Percentiles rank a stretch among this genome's conserved stretches.
Evolutionary conservation across 2,113 vertebrate species (phyloP).

Genomic region (Rattus norvegicus): GRCr8 NC_086022.1:31472001-31472500

Average conservation of each 20-base stretch:
- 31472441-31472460: slow-evolving; percentile 90
- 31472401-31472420: slow-evolving; percentile 96
- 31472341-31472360: slow-evolving; percentile 96
- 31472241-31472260: slow-evolving; percentile 35
- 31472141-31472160: neutral
- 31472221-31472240: slow-evolving; percentile 12
- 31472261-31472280: slow-evolving; percentile 94
- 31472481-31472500: neutral
- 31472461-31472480: slow-evolving; percentile 32
- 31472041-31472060: neutral
- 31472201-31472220: slow-evolving; percentile 43
- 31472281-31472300: slow-evolving; percentile 98
- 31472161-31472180: neutral
- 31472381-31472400: slow-evolving; percentile 98
- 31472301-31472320: slow-evolving; percentile 98
- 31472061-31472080: neutral
- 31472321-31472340: slow-evolving; percentile 99
- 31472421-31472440: slow-evolving; percentile 93
- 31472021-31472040: neutral
- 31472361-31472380: slow-evolving; percentile 95
- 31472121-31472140: neutral
- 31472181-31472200: neutral
- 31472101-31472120: neutral
- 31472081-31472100: slow-evolving; percentile 13
- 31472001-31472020: neutral